Base-by-base conservation (phyloP, 2,888 invertebrate genomes). In the Agrenia bidenticulata region DNA sequence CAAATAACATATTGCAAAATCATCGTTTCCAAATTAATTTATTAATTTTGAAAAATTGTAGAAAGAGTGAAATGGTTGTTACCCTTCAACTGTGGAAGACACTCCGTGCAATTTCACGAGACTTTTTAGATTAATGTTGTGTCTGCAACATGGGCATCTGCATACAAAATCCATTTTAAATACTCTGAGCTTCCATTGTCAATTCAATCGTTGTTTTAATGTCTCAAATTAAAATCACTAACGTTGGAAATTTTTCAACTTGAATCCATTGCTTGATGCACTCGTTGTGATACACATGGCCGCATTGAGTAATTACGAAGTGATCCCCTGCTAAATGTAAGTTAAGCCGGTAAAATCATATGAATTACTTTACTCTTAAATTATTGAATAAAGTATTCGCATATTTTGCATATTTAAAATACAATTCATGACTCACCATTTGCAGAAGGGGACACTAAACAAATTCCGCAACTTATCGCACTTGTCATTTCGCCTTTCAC, bases 181-280 rank as follows among this genome's bases (percentile, higher is more conserved):
- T 27, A 32, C 5, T 7, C 32, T 32, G 11, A 32, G 32, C 11
- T 32, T 21, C 32, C 32, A 32, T 7, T 32, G 11, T 7, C 4
- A 7, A 32, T 32, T 32, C 32, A 32, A 4, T 32, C 4, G 4
- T 32, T 32, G 5, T 7, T 32, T 32, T 7, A 32, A 32, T 32
- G 32, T 32, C 11, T 32, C n/a, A n/a, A n/a, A n/a, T n/a, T n/a
- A n/a, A 32, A 32, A 32, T 7, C 32, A 32, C 32, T 32, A 32
- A 32, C 32, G 32, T 32, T 4, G 32, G 32, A 32, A 32, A 4
- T 17, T 37, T 32, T 11, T 32, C 32, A 4, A 11, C 32, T 32
- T 11, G 32, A 39, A 67, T 63, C 67, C 67, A 67, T 32, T 63
- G 63, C 37, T 61, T 39, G 23, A 67, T 58, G 21, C 67, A 67